Evolutionary conservation across 2,797 vertebrate species (phyloP).

Genomic region (Dicrostonyx torquatus): DNA sequence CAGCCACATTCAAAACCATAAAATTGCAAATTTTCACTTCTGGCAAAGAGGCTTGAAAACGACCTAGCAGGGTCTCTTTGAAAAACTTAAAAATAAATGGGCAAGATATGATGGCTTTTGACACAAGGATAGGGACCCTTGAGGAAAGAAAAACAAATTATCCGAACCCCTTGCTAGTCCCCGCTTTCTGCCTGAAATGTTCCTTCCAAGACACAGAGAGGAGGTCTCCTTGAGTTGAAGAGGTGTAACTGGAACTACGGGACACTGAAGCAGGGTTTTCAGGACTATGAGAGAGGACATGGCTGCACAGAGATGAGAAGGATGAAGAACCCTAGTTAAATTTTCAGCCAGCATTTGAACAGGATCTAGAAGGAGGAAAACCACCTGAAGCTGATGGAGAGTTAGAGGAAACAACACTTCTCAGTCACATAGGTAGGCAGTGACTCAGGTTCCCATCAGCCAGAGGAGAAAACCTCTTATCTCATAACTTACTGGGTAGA

Average conservation of each 20-base stretch:
- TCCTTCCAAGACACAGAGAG: neutral
- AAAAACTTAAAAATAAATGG: neutral
- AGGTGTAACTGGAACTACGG: neutral
- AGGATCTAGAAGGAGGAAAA: neutral
- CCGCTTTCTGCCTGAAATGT: neutral
- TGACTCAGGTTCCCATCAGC: neutral
- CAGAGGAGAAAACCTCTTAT: neutral
- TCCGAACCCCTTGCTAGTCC: neutral
- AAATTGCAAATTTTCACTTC: conserved; percentile 15
- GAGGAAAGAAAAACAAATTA: neutral
- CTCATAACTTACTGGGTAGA: neutral
- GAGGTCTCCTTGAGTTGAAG: neutral
- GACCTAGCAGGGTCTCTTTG: neutral
- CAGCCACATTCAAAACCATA: neutral
- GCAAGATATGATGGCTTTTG: conserved; percentile 5
- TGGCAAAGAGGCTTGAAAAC: neutral
- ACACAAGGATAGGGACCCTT: neutral
- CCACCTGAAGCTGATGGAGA: neutral
- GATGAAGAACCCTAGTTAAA: neutral
- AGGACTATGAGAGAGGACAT: neutral
- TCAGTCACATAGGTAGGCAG: neutral
- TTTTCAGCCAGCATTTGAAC: neutral
- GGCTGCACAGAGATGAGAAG: neutral
- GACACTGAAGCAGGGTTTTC: neutral
- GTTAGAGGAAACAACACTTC: neutral